These are phyloP conservation scores for Pogonocherus hispidulus DNA, from an alignment of 2,888 invertebrate species.

Conservation along the genomic window DNA sequence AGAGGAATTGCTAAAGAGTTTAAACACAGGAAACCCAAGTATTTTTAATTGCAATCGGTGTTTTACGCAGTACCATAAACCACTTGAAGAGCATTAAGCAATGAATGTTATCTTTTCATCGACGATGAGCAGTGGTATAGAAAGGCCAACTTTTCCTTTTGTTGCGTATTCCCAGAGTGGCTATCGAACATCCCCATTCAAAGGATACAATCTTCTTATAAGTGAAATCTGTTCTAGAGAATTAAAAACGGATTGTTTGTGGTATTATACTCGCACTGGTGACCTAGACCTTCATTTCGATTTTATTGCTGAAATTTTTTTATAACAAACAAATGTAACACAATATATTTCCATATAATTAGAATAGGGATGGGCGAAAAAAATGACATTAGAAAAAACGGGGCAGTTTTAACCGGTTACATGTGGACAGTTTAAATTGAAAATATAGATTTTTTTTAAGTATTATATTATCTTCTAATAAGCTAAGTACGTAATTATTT, in stretches of 20 bases:
- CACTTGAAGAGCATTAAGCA: constrained; percentile 32
- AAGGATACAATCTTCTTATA: not conserved
- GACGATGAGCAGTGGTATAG: constrained; percentile 51
- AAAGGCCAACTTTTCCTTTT: constrained; percentile 45
- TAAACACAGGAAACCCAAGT: not conserved
- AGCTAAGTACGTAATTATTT: too few relatives aligned
- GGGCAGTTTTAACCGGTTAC: too few relatives aligned
- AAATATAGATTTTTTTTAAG: too few relatives aligned
- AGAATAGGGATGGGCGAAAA: too few relatives aligned
- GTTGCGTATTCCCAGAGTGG: constrained; percentile 25
- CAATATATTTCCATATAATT: too few relatives aligned
- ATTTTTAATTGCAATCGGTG: constrained; percentile 12
- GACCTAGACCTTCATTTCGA: constrained; percentile 13
- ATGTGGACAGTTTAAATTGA: too few relatives aligned
- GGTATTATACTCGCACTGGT: not conserved
- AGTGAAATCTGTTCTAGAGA: constrained; percentile 5
- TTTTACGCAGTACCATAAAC: not conserved
- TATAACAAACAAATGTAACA: too few relatives aligned
- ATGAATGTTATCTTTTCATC: constrained; percentile 49
- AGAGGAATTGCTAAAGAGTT: not conserved
- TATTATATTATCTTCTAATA: too few relatives aligned
- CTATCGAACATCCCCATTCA: constrained; percentile 20
- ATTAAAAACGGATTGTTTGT: constrained; percentile 6
- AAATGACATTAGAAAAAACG: too few relatives aligned
- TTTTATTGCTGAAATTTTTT: not conserved